phyloP scores from a whole-genome alignment of 2,113 vertebrate genomes.

The Eptesicus fuscus region DNA sequence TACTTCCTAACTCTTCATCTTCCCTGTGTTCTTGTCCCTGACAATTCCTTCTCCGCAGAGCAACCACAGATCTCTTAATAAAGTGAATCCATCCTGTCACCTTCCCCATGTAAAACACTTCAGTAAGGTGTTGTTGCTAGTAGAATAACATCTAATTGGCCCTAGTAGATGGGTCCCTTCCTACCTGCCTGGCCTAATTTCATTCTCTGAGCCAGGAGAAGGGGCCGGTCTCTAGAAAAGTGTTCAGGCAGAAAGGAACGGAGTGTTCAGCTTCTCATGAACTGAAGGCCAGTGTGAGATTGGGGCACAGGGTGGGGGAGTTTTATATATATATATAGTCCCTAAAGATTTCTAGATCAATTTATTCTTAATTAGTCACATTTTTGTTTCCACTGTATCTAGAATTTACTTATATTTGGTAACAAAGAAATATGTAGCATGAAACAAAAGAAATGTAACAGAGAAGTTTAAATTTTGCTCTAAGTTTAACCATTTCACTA shows the following conservation, averaged over 20 bases:
- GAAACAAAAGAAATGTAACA: neutral
- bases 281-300: no score
- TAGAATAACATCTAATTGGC: neutral
- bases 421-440: neutral
- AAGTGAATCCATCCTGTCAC: neutral
- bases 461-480: neutral
- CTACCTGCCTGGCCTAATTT: neutral
- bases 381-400: neutral
- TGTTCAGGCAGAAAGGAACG: no score
- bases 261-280: no score
- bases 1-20: neutral
- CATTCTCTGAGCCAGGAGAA: no score
- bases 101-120: neutral
- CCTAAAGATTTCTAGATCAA: neutral
- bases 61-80: neutral
- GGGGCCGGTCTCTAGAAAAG: no score
- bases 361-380: neutral
- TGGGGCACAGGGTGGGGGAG: no score
- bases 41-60: neutral
- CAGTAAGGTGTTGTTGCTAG: neutral
- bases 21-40: neutral
- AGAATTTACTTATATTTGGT: neutral
- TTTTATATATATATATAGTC: neutral
- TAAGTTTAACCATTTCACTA: neutral
- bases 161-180: neutral